Evolutionary conservation across 2,888 invertebrate species (phyloP).

Genomic region (Leucoma salicis): DNA sequence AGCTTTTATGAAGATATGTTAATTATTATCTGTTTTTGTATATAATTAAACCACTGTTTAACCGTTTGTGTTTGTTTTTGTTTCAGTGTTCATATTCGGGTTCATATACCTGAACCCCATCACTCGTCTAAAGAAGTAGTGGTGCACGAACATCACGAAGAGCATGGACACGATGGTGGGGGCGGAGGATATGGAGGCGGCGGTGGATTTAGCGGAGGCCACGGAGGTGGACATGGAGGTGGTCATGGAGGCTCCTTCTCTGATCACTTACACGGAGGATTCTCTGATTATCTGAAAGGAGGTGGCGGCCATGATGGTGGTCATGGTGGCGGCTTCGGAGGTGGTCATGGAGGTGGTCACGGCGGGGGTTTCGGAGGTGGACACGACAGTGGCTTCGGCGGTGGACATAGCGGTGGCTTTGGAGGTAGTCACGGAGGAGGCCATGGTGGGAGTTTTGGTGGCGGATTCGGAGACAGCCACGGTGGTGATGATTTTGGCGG

Average conservation of each 20-base stretch:
- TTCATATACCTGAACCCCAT: conserved; percentile 78
- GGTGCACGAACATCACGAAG: conserved; percentile 64
- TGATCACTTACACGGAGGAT: conserved; percentile 17
- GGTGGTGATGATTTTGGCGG: conserved; percentile 26
- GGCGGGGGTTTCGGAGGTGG: conserved; percentile 36
- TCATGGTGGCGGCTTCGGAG: conserved; percentile 22
- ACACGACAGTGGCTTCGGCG: conserved; percentile 67
- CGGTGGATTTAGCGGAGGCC: conserved; percentile 37
- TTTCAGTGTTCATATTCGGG: conserved; percentile 81
- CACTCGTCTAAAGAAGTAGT: conserved; percentile 72
- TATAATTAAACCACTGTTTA: not conserved
- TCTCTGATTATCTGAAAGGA: conserved; percentile 30
- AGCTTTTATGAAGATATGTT: conserved; percentile 15
- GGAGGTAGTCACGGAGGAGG: conserved; percentile 15
- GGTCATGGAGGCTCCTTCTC: conserved; percentile 16
- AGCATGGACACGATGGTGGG: conserved; percentile 52
- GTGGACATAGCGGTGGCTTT: conserved; percentile 51
- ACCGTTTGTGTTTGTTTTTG: conserved; percentile 28
- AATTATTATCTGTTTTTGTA: no score
- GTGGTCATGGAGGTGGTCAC: conserved; percentile 50
- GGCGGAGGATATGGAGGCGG: conserved; percentile 36
- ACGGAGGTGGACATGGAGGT: conserved; percentile 47
- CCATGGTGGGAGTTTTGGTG: conserved; percentile 18
- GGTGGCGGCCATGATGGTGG: conserved; percentile 21
- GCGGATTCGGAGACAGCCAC: conserved; percentile 27